Conservation (phyloP, 2,797 vertebrate species). For the Aplochiton taeniatus region DNA sequence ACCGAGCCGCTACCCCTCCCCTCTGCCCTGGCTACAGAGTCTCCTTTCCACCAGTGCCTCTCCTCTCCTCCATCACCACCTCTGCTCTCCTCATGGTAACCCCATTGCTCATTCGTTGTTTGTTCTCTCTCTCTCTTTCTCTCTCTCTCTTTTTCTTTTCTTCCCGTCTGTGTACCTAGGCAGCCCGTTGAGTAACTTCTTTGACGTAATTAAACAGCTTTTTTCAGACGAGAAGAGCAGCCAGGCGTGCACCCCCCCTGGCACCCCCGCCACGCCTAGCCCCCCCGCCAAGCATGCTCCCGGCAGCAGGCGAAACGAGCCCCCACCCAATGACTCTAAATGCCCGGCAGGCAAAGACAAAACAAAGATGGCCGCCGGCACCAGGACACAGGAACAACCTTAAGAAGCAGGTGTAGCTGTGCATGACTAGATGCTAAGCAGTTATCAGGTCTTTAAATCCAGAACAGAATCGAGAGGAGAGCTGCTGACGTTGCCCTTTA, state of each 20-base stretch:
- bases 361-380: slow-evolving; percentile 86
- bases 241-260: slow-evolving; percentile 89
- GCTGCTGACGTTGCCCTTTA: slow-evolving; percentile 55
- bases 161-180: slow-evolving; percentile 93
- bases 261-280: slow-evolving; percentile 89
- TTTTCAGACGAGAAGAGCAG: slow-evolving; percentile 99
- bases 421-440: slow-evolving; percentile 60
- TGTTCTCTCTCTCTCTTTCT: slow-evolving; percentile 75
- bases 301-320: slow-evolving; percentile 84
- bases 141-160: slow-evolving; percentile 64
- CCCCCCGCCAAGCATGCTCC: slow-evolving; percentile 90
- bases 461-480: slow-evolving; percentile 22
- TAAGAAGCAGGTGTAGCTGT: slow-evolving; percentile 72
- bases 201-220: slow-evolving; percentile 99
- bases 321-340: slow-evolving; percentile 91
- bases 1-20: background rate
- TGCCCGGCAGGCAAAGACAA: slow-evolving; percentile 88
- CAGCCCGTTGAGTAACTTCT: slow-evolving; percentile 99
- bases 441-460: slow-evolving; percentile 43
- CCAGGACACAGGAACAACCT: slow-evolving; percentile 92
- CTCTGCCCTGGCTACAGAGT: background rate
- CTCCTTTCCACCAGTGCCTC: slow-evolving; percentile 23
- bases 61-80: slow-evolving; percentile 58
- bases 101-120: slow-evolving; percentile 78
- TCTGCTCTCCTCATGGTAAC: slow-evolving; percentile 62